Evolutionary conservation across 2,888 invertebrate genomes (phyloP).

Genomic region (Habroteleia sp.): DNA sequence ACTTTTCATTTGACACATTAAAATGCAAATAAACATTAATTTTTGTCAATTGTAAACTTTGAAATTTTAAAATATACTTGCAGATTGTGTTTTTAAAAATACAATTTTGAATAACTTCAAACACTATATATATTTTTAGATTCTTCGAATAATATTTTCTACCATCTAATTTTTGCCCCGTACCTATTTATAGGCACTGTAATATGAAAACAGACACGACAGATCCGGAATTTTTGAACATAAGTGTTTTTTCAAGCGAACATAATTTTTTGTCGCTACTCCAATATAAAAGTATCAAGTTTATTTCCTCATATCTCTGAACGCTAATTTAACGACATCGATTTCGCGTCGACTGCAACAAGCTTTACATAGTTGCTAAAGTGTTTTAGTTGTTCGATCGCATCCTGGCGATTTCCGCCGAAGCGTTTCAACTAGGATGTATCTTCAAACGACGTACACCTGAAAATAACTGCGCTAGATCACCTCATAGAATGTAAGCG

Average conservation of each 20-base stretch:
- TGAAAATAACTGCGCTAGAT: slow-evolving; percentile 55
- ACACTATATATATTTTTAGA: slow-evolving; percentile 4
- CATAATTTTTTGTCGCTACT: not conserved
- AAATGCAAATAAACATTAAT: too few species aligned
- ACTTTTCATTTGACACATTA: too few species aligned
- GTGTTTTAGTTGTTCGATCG: slow-evolving; percentile 57
- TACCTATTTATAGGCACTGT: slow-evolving; percentile 12
- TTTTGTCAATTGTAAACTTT: too few species aligned
- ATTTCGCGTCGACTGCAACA: slow-evolving; percentile 30
- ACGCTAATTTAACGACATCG: slow-evolving; percentile 31
- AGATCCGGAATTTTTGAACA: not conserved
- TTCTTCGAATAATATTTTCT: slow-evolving; percentile 24
- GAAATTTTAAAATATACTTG: too few species aligned
- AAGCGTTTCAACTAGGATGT: slow-evolving; percentile 44
- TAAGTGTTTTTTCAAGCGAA: not conserved
- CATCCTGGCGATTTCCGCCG: slow-evolving; percentile 47
- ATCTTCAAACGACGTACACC: slow-evolving; percentile 43
- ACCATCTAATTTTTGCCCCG: slow-evolving; percentile 4
- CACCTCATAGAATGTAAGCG: slow-evolving; percentile 47
- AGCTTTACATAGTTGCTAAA: slow-evolving; percentile 47
- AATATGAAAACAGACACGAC: slow-evolving; percentile 5
- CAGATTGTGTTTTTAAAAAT: not conserved
- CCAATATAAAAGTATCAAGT: not conserved
- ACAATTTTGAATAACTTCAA: slow-evolving; percentile 13
- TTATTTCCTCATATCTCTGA: slow-evolving; percentile 2